These are phyloP conservation scores for Synodontis membranacea DNA, from an alignment of 2,113 vertebrate species.

Conservation along the genomic window DNA sequence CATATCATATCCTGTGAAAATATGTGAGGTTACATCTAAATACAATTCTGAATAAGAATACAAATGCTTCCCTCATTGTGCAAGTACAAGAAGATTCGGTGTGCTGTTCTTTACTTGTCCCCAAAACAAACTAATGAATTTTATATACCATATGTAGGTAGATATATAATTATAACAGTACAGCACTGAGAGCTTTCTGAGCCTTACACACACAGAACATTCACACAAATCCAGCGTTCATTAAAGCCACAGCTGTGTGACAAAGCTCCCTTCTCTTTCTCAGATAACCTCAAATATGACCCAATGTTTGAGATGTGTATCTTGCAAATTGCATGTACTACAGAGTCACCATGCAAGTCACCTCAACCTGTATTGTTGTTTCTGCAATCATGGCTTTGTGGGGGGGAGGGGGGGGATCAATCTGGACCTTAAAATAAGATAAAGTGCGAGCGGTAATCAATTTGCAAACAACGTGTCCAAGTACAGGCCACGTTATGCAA, in stretches of 20 bases:
- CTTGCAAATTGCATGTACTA: background rate
- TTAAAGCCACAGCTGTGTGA: background rate
- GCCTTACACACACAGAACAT: constrained; percentile 28
- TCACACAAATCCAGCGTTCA: background rate
- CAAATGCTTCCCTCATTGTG: too few species aligned
- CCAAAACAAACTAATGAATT: too few species aligned
- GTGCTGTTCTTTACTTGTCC: too few species aligned
- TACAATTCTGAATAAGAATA: too few species aligned
- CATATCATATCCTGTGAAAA: too few species aligned
- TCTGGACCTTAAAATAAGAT: background rate
- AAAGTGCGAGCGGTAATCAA: background rate
- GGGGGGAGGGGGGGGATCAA: background rate
- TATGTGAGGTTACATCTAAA: too few species aligned
- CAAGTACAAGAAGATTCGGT: too few species aligned
- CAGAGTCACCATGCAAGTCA: background rate
- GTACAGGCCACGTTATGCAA: background rate
- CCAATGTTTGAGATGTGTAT: background rate
- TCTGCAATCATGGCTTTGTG: background rate
- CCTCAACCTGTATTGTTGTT: background rate
- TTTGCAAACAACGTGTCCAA: background rate
- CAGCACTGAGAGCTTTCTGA: background rate
- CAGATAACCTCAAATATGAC: constrained; percentile 1
- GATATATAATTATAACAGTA: background rate
- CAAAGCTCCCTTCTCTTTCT: background rate
- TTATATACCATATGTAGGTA: too few species aligned